Conservation (phyloP, 1,140 invertebrate genomes). For the Drosophila varians region DNA sequence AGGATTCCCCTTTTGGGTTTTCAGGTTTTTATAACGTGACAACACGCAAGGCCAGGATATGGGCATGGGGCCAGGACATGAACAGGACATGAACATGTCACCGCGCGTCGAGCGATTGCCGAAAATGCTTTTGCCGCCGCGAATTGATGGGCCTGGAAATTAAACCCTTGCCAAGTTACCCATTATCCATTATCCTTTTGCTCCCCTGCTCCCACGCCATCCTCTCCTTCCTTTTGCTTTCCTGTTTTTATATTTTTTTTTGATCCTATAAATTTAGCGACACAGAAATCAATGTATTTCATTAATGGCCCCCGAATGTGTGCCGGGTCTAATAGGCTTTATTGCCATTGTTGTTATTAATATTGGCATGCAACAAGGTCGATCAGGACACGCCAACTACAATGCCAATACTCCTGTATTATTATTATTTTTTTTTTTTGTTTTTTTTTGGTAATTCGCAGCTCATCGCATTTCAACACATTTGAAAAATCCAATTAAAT, state of each 20-base stretch:
- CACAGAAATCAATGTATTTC: slow-evolving; percentile 80
- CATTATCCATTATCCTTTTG: not conserved
- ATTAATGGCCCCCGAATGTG: slow-evolving; percentile 75
- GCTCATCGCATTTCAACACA: slow-evolving; percentile 1
- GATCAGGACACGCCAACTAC: slow-evolving; percentile 19
- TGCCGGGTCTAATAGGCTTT: slow-evolving; percentile 79
- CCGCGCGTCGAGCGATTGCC: slow-evolving; percentile 35
- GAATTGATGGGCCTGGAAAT: slow-evolving; percentile 53
- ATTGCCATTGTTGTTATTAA: slow-evolving; percentile 80
- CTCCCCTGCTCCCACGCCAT: not conserved
- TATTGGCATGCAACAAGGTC: slow-evolving; percentile 78
- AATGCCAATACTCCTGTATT: not conserved
- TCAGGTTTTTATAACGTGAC: slow-evolving; percentile 82
- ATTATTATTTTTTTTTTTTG: too few species aligned
- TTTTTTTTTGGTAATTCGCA: not conserved
- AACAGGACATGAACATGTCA: slow-evolving; percentile 47
- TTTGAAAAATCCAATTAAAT: slow-evolving; percentile 44
- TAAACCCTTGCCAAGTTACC: slow-evolving; percentile 41
- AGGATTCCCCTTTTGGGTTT: slow-evolving; percentile 7
- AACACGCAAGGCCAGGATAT: slow-evolving; percentile 65
- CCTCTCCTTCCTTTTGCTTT: not conserved
- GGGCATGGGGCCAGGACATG: slow-evolving; percentile 14
- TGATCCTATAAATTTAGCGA: slow-evolving; percentile 32
- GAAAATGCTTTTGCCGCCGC: slow-evolving; percentile 24
- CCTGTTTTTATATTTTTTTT: not conserved